Percentiles rank a stretch among this genome's conserved stretches.
phyloP scores from a whole-genome alignment of 2,113 vertebrate genomes.

The Macroglossus sobrinus region DNA sequence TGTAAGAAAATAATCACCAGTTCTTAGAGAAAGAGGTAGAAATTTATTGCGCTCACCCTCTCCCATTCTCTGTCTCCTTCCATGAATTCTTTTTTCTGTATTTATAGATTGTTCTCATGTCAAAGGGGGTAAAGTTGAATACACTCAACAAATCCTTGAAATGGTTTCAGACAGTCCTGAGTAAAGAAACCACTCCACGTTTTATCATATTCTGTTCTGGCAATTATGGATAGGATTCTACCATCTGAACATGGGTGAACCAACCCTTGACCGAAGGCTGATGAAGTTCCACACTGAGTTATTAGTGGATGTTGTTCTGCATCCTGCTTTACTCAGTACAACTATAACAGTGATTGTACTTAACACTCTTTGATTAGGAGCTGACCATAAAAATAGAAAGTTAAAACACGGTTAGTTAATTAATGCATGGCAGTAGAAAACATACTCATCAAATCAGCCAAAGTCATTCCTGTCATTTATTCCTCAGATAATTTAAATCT shows the following conservation, averaged over 20 bases:
- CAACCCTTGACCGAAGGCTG: not conserved
- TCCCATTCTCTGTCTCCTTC: not conserved
- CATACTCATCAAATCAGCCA: conserved; percentile 12
- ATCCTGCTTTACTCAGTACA: not conserved
- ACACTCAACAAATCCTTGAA: not conserved
- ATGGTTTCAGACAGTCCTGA: not conserved
- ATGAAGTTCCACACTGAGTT: not conserved
- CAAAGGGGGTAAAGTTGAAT: not conserved
- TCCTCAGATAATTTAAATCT: conserved; percentile 30
- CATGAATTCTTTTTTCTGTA: not conserved
- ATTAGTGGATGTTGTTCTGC: not conserved
- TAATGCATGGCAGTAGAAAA: not conserved
- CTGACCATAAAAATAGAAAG: conserved; percentile 29
- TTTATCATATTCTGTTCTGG: not conserved
- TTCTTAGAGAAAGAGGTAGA: not conserved
- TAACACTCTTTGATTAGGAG: not conserved
- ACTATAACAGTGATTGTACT: not conserved
- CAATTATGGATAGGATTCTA: not conserved
- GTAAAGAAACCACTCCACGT: not conserved
- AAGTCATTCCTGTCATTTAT: not conserved
- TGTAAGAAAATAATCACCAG: not conserved
- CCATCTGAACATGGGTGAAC: not conserved
- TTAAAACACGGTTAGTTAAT: conserved; percentile 13
- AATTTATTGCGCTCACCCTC: not conserved
- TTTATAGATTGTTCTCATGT: not conserved